Base-by-base conservation (phyloP, 2,888 invertebrate species). In the Mycalesis mineus region DNA sequence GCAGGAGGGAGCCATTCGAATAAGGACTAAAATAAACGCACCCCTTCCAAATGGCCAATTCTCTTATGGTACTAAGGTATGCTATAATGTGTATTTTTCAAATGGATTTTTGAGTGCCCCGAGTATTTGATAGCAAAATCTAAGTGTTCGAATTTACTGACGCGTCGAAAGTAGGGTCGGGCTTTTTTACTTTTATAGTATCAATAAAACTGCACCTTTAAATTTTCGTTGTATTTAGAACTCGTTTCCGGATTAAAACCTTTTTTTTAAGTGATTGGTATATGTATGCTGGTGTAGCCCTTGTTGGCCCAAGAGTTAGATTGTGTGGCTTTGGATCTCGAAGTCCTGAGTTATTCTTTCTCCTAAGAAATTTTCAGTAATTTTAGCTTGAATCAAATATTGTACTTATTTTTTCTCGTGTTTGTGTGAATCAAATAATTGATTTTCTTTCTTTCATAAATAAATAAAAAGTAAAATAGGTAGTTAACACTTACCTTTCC, bases 21-120 rank as follows among this genome's bases (percentile, higher is more conserved):
- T 64, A 50, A 71, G 69, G 68, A 45, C 71, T 67, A 66, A 70
- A 71, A 74, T 79, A 82, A 78, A 76, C 71, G 69, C 73, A 74
- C 79, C 77, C 77, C 77, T 77, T 78, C 72, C 58, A 66, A 74
- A 76, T 71, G 68, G 73, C 72, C 78, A 77, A 80, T 78, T 77
- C 76, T 75, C 69, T 75, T 72, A 75, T 71, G 64, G 58, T 50
- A 52, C 60, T 47, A 64, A 71, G 65, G 67, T 75, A 81, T 82
- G 22, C 22, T 22, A 82, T 85, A 88, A 84, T 73, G 77, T 75
- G 77, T 82, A 84, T 82, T 84, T 87, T 85, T 87, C 80, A 85
- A 89, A 90, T 89, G 89, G 88, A 88, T 88, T 86, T 88, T 88
- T 88, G 85, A 90, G 90, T 87, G 82, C 84, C 78, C 77, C 70